These are phyloP conservation scores for Chloroclystis v-ata DNA, from an alignment of 2,888 invertebrate species.

Conservation along the genomic window DNA sequence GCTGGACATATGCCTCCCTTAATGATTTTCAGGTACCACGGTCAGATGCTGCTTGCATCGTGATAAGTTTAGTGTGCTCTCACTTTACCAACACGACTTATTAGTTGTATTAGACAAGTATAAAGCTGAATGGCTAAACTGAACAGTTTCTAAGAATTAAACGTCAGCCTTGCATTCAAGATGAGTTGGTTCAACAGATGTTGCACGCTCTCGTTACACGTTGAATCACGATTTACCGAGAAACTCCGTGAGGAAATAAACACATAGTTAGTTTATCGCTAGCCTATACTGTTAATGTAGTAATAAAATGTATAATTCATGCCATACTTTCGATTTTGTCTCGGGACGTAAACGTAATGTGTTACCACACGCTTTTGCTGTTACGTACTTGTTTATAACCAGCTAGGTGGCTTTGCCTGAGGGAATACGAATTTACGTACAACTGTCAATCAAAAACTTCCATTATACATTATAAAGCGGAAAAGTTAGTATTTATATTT, in stretches of 20 bases:
- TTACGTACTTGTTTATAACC: not conserved
- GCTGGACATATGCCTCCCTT: too few species aligned
- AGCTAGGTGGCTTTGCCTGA: not conserved
- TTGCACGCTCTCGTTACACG: conserved; percentile 1
- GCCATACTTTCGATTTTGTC: conserved; percentile 11
- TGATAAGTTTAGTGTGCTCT: too few species aligned
- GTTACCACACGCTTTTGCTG: not conserved
- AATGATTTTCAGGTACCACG: too few species aligned
- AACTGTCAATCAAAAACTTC: too few species aligned
- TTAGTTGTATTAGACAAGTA: too few species aligned
- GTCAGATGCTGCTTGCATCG: too few species aligned
- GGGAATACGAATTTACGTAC: not conserved
- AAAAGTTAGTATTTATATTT: too few species aligned
- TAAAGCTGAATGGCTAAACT: not conserved
- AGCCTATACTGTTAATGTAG: too few species aligned
- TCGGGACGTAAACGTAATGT: conserved; percentile 1
- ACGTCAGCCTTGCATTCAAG: not conserved
- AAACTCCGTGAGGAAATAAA: conserved; percentile 9
- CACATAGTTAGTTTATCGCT: not conserved
- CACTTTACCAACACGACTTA: too few species aligned
- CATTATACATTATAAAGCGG: too few species aligned
- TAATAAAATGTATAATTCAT: conserved; percentile 4
- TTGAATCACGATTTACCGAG: conserved; percentile 13
- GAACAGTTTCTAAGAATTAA: not conserved
- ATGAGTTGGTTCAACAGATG: conserved; percentile 10